These are phyloP conservation scores for Himalopsyche japonica DNA, from an alignment of 2,888 invertebrate genomes.

Conservation along the genomic window DNA sequence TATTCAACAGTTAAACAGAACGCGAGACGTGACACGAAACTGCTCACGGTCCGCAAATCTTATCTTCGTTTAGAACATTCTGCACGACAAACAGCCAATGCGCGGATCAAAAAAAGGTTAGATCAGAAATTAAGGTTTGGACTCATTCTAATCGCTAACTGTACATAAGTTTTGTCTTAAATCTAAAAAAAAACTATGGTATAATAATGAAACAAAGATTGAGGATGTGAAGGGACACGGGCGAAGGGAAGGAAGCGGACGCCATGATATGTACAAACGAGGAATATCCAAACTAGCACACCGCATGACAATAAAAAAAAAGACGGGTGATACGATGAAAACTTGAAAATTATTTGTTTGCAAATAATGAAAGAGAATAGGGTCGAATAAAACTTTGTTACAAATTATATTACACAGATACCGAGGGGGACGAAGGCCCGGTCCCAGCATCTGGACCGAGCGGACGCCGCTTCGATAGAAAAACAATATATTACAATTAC, in stretches of 20 bases:
- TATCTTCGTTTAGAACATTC: not conserved
- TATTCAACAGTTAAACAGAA: conserved; percentile 12
- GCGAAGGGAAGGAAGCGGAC: conserved; percentile 14
- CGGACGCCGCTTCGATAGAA: conserved; percentile 18
- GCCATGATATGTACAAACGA: conserved; percentile 34
- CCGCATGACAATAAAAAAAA: conserved; percentile 3
- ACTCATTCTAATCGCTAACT: conserved; percentile 63
- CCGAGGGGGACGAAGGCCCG: conserved; percentile 46
- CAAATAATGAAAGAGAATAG: conserved; percentile 46
- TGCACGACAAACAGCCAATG: not conserved
- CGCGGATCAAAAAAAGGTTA: not conserved
- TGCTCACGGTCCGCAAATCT: not conserved
- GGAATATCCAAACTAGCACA: conserved; percentile 29
- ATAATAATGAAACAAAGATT: conserved; percentile 33
- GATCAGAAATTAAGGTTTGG: conserved; percentile 47
- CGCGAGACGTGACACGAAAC: not conserved
- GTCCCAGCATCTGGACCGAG: conserved; percentile 58
- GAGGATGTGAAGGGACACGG: conserved; percentile 25
- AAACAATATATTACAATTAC: conserved; percentile 35
- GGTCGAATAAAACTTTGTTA: conserved; percentile 44
- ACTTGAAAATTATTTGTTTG: not conserved
- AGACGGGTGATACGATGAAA: conserved; percentile 6
- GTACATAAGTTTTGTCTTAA: conserved; percentile 65
- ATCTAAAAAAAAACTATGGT: conserved; percentile 59
- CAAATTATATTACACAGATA: conserved; percentile 43